phyloP scores from a whole-genome alignment of 2,888 invertebrate genomes.

The Plagodis pulveraria region DNA sequence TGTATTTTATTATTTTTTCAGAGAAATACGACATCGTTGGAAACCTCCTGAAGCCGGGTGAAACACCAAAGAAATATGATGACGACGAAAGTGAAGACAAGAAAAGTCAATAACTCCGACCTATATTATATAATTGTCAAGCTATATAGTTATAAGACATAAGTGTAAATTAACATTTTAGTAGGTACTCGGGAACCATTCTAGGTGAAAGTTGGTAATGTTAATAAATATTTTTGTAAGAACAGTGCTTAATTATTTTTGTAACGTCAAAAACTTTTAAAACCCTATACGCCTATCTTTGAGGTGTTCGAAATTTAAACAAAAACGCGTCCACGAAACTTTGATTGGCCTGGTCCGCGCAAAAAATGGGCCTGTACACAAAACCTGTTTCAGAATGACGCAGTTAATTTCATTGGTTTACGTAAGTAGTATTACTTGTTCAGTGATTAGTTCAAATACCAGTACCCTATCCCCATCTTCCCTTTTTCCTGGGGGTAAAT shows the following conservation, averaged over 20 bases:
- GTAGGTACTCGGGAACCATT: slow-evolving; percentile 14
- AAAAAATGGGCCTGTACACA: too few species aligned
- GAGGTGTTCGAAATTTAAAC: too few species aligned
- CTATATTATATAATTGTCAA: background rate
- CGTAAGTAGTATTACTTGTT: too few species aligned
- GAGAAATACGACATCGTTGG: slow-evolving; percentile 80
- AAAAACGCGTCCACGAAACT: too few species aligned
- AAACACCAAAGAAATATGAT: slow-evolving; percentile 66
- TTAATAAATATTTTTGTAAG: slow-evolving; percentile 18
- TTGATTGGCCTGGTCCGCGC: too few species aligned
- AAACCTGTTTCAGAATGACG: too few species aligned
- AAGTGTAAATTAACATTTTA: slow-evolving; percentile 17
- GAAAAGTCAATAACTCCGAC: slow-evolving; percentile 52
- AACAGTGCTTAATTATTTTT: background rate
- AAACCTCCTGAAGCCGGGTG: slow-evolving; percentile 72
- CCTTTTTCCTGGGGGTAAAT: too few species aligned
- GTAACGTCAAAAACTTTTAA: background rate
- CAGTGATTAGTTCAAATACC: too few species aligned
- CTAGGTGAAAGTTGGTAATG: slow-evolving; percentile 22
- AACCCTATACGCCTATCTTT: too few species aligned
- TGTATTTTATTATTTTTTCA: slow-evolving; percentile 50
- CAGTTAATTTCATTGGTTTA: too few species aligned
- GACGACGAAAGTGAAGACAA: slow-evolving; percentile 75
- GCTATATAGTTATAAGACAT: background rate
- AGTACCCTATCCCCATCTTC: too few species aligned